Base-by-base conservation (phyloP, 2,888 invertebrate species). In the Taenaris catops region DNA sequence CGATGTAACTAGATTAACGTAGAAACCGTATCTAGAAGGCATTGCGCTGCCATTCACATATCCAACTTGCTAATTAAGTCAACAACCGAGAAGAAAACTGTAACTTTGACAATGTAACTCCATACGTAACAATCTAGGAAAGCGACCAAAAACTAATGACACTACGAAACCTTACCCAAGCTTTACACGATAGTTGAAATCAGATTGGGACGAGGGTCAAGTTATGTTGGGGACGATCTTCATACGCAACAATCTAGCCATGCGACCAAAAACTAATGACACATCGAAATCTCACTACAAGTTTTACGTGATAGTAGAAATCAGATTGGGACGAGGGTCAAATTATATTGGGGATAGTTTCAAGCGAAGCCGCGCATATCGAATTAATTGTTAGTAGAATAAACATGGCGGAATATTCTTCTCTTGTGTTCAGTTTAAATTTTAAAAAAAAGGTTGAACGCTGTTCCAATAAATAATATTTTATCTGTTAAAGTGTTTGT, bases 41-140 rank as follows among this genome's bases (percentile, higher is more conserved):
- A 84, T 84, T 84, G 79, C 70, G 60, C 78, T 84, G 84, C 81
- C 84, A 83, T 78, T 84, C 84, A 83, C 83, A 81, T 84, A 84
- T 83, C 83, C 78, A 79, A 65, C 72, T 79, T 72, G 80, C 83
- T 84, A 84, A 84, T 84, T 84, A 84, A 84, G 84, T 83, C 83
- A 79, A 63, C 76, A 68, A 61, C 58, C 62, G 61, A 70, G 80
- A 80, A 80, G 81, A 80, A 74, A 81, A 78, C 78, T 76, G 69
- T 81, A 80, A 80, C 83, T 84, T 81, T 81, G 83, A 84, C 83
- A 80, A 79, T 78, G 74, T 80, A 70, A 49, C 65, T 70, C 80
- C 81, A 83, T 84, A 84, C 83, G 81, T 80, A 80, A 73, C 68
- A 61, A 68, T 54, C 44, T 58, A 55, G 58, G 48, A 51, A 43